Conservation (phyloP, 30 jellyfish, hydroid and myxozoan species). For the Clytia hemisphaerica region DNA sequence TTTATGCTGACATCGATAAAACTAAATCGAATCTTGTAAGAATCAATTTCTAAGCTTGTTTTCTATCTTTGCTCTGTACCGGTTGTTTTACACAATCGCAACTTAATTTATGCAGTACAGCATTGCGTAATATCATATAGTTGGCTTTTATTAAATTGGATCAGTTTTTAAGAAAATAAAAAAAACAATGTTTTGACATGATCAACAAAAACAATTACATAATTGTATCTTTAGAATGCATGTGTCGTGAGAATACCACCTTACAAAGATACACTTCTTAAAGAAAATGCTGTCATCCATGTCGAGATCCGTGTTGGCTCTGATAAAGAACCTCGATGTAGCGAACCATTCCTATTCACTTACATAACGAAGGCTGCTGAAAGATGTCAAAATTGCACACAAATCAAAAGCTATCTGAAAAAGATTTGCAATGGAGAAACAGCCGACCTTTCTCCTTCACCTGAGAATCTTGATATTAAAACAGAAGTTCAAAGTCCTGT, state of each 20-base stretch:
- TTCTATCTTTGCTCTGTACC: not conserved
- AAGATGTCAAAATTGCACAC: conserved; percentile 58
- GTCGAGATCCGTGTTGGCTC: conserved; percentile 95
- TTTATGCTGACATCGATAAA: conserved; percentile 76
- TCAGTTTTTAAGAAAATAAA: not conserved
- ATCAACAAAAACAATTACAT: too few species aligned
- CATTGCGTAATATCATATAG: not conserved
- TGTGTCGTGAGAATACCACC: conserved; percentile 78
- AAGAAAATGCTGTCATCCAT: conserved; percentile 39
- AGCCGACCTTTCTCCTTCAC: not conserved
- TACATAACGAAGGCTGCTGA: conserved; percentile 31
- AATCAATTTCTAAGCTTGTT: not conserved
- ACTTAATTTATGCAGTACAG: not conserved
- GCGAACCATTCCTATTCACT: conserved; percentile 69
- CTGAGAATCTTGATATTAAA: not conserved
- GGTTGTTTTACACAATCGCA: not conserved
- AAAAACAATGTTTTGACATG: not conserved
- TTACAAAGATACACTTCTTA: conserved; percentile 39
- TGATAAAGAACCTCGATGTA: conserved; percentile 85
- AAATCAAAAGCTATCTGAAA: conserved; percentile 28
- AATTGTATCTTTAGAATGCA: conserved; percentile 50
- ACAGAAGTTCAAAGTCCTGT: not conserved
- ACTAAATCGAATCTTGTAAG: conserved; percentile 73
- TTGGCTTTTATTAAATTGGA: not conserved
- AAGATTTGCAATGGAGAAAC: too few species aligned